Base-by-base conservation (phyloP, 2,888 invertebrate genomes). In the Lymantria dispar region DNA sequence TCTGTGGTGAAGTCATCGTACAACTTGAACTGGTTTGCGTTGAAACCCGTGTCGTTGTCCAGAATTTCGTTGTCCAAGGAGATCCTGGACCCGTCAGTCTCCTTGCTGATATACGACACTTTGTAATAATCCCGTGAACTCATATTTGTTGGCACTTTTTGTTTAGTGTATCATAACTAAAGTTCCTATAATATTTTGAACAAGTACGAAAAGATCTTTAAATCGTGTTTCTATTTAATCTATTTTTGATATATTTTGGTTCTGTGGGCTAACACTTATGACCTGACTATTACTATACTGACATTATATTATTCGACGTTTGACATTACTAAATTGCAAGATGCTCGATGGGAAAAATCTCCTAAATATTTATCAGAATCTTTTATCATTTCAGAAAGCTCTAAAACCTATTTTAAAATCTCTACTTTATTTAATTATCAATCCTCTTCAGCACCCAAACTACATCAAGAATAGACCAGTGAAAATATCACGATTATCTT, bases 1-100 rank as follows among this genome's bases (percentile, higher is more conserved):
- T 89, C 90, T 36, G 86, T 83, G 0, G 89, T 84, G 78, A 91
- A 91, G 72, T 91, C 91, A 62, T 91, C 91, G 77, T 80, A 91
- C 37, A 91, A 70, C 71, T 87, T 91, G 79, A 87, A 91, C 71
- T 87, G 87, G 73, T 91, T 91, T 38, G 91, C 91, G 69, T 91
- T 91, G 74, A 89, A 86, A 58, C 89, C 91, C 0, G 88, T 87
- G 29, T 87, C 91, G 68, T 89, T 91, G 73, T 91, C 91, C 53
- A 91, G 76, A 5, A 83, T 66, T 49, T 87, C 86, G 30, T 60
- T 70, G 53, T 74, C 78, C 64, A 79, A 76, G 48, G 76, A 70
- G 41, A 71, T 62, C 36, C 66, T 69, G 45, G 79, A 72, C 42
- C 76, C 70, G 29, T 74, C 76, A 15, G 78, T 64, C 51, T 77